Evolutionary conservation across 2,888 invertebrate species (phyloP), one percentile per base, ranked within the genome.

Genomic region (Diloba caeruleocephala): DNA sequence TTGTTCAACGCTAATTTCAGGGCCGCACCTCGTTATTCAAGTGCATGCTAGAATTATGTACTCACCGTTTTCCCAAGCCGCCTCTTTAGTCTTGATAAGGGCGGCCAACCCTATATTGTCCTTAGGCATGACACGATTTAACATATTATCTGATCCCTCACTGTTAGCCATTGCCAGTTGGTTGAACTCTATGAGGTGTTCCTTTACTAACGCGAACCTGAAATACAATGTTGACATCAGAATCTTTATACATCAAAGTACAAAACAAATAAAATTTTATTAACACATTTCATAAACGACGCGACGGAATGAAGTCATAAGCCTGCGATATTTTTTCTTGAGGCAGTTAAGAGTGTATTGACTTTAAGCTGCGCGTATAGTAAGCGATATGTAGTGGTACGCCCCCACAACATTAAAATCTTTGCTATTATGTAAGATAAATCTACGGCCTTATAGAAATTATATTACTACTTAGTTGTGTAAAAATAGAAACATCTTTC

Each of bases 61-160:
- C 93, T 93, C 84, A 96, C 97, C 96, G 79, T 96, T 96, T 75
- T 98, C 98, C 97, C 98, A 99, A 7, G 98, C 98, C 42, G 96
- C 97, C 83, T 98, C 98, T 81, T 98, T 98, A 32, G 99, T 98
- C 90, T 98, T 98, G 48, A 99, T 94, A 69, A 99, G 94, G 3
- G 99, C 99, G 12, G 98, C 99, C 69, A 99, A 93, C 3, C 99
- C 99, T 78, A 99, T 99, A 94, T 99, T 99, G 93, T 99, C 99
- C 85, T 99, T 99, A 44, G 99, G 99, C 99, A 99, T 99, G 38
- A 99, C 99, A 73, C 99, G 95, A 92, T 99, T 99, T 79, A 99
- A 93, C 99, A 99, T 99, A 88, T 99, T 98, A 87, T 99, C 99
- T 36, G 98, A 98, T 37, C 99, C 99, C 83, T 99, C 98, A 14